Conservation (phyloP, 2,797 vertebrate genomes). For the Antrozous pallidus region DNA sequence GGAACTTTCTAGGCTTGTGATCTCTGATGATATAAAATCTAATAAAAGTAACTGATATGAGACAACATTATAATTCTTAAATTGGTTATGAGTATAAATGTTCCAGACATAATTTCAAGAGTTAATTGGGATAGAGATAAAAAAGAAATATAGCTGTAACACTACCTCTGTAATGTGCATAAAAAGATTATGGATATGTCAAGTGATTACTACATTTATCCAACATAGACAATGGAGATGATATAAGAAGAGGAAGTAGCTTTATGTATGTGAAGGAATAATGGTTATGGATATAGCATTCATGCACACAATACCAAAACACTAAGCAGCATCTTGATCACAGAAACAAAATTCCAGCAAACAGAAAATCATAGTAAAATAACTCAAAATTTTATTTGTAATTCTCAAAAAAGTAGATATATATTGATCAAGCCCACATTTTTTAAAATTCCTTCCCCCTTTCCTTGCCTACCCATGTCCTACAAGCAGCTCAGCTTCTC, state of each 20-base stretch:
- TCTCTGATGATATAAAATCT: not conserved
- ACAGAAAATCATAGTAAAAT: not conserved
- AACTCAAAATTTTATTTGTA: not conserved
- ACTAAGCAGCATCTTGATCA: not conserved
- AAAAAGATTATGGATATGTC: not conserved
- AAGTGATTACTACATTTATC: not conserved
- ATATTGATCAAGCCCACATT: not conserved
- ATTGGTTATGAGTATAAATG: not conserved
- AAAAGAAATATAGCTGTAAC: not conserved
- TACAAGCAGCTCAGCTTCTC: not conserved
- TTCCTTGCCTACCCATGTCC: not conserved
- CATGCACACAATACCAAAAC: not conserved
- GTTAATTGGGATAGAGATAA: not conserved
- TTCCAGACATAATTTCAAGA: not conserved
- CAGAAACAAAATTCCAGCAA: not conserved
- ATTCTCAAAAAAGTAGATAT: not conserved
- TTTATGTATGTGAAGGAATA: not conserved
- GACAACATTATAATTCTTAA: slow-evolving; percentile 2
- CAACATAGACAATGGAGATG: not conserved
- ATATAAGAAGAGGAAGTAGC: not conserved
- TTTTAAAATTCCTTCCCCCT: not conserved
- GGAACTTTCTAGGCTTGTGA: not conserved
- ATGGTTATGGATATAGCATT: not conserved
- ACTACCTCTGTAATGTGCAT: not conserved
- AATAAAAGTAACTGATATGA: not conserved